phyloP scores from a whole-genome alignment of 1,140 invertebrate species.

The Papilio machaon region DNA sequence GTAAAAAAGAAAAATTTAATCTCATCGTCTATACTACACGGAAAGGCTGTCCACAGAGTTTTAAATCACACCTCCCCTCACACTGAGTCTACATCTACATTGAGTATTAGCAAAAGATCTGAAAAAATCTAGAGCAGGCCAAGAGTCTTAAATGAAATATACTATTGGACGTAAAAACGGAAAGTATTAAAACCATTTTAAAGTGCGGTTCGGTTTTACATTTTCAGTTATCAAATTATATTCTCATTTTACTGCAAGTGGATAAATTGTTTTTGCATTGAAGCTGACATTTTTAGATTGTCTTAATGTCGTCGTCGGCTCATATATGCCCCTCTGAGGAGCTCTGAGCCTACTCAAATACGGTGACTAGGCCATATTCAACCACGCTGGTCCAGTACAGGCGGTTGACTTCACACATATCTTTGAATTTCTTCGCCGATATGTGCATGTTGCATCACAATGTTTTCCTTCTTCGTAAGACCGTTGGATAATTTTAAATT shows the following conservation, averaged over 20 bases:
- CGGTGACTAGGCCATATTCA: too few species aligned
- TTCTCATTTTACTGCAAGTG: neutral
- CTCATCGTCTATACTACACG: neutral
- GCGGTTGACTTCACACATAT: too few species aligned
- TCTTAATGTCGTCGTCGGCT: too few species aligned
- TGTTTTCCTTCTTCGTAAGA: too few species aligned
- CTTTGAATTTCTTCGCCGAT: too few species aligned
- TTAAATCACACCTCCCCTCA: neutral
- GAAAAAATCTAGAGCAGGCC: constrained; percentile 3
- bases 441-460: too few species aligned
- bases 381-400: too few species aligned
- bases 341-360: too few species aligned
- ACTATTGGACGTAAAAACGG: neutral
- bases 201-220: neutral
- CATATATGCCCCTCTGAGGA: too few species aligned
- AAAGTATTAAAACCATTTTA: neutral
- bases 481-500: too few species aligned
- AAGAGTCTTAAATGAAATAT: constrained; percentile 8
- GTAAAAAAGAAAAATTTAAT: neutral
- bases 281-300: too few species aligned
- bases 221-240: neutral
- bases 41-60: neutral
- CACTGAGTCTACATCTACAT: neutral
- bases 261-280: too few species aligned
- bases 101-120: constrained; percentile 8